Conservation (phyloP, 2,888 invertebrate genomes). For the Mantis religiosa region DNA sequence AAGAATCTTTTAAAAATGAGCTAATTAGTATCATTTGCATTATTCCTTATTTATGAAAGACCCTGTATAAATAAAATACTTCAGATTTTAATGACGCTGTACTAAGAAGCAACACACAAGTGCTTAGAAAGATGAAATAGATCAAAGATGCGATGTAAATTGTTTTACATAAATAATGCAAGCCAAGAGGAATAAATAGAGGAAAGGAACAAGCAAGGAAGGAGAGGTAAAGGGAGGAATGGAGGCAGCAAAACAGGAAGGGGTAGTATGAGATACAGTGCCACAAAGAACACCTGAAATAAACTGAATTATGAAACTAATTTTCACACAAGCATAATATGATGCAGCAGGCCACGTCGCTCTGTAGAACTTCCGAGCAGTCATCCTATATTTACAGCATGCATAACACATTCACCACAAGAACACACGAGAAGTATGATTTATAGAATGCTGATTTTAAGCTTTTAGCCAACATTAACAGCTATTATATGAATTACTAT, state of each 20-base stretch:
- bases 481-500: too few species aligned
- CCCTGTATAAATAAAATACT: not conserved
- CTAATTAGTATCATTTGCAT: too few species aligned
- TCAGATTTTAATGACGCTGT: not conserved
- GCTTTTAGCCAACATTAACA: too few species aligned
- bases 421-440: not conserved
- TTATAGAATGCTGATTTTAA: not conserved
- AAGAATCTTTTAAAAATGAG: too few species aligned
- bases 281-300: not conserved
- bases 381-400: constrained; percentile 6
- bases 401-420: not conserved
- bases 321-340: not conserved
- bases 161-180: not conserved
- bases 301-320: not conserved
- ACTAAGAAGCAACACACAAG: not conserved
- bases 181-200: not conserved
- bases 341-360: not conserved
- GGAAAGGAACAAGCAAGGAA: not conserved
- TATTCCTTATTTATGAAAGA: too few species aligned
- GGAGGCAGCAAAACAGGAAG: not conserved
- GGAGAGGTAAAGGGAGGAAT: not conserved
- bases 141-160: not conserved
- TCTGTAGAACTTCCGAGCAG: not conserved
- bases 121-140: not conserved
- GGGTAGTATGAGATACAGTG: not conserved